Evolutionary conservation across 2,888 invertebrate genomes (phyloP), one percentile per base, ranked within the genome.

Genomic region (Pachydiplax longipennis): DNA sequence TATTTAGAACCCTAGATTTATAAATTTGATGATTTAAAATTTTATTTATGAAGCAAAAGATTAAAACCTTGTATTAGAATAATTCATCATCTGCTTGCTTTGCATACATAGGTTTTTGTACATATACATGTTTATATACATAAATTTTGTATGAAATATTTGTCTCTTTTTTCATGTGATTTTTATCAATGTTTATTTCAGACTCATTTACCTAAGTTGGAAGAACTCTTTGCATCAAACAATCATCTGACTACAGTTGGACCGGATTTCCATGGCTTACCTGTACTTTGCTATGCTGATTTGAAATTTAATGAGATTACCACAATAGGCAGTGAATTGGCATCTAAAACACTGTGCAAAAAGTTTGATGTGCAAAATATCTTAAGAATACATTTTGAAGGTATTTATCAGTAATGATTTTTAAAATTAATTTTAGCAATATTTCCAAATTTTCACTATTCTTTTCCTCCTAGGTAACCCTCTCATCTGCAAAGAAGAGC

Each of bases 201-300:
- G 98, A 97, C 97, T 90, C 96, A 96, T 94, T 95, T 98, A 92
- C 97, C 97, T 35, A 96, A 96, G 65, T 94, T 98, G 92, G 97
- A 97, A 93, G 96, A 97, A 92, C 94, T 98, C 91, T 95, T 96
- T 92, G 97, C 97, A 0, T 96, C 97, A 91, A 96, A 97, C 93
- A 98, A 98, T 93, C 96, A 96, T 92, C 95, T 98, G 90, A 96
- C 96, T 5, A 94, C 95, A 82, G 94, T 98, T 92, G 97, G 97
- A 91, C 96, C 96, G 93, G 98, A 98, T 93, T 97, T 98, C 94
- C 97, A 97, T 92, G 97, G 97, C 0, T 94, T 98, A 91, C 97
- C 98, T 0, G 96, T 96, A 2, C 95, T 98, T 13, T 98, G 98
- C 93, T 96, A 96, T 93, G 97, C 97, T 3, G 97, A 98, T 93